phyloP scores from a whole-genome alignment of 2,113 vertebrate genomes.

The Oncorhynchus gorbuscha region DNA sequence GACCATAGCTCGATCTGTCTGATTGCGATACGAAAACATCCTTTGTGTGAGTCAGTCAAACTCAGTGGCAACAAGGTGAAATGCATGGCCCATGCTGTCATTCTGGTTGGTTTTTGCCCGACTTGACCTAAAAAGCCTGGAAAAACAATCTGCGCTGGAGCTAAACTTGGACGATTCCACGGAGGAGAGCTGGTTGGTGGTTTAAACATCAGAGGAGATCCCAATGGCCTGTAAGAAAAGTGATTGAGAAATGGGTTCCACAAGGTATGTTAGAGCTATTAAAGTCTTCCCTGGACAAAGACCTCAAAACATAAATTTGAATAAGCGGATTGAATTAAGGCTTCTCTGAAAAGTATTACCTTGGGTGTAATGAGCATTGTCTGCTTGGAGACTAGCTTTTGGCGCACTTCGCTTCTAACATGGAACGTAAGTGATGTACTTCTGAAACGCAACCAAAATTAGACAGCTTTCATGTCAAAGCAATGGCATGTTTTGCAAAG shows the following conservation, averaged over 20 bases:
- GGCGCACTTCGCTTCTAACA: slow-evolving; percentile 41
- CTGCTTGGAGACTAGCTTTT: slow-evolving; percentile 41
- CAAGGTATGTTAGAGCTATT: slow-evolving; percentile 29
- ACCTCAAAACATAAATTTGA: neutral
- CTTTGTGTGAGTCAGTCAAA: slow-evolving; percentile 41
- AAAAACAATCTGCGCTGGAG: slow-evolving; percentile 33
- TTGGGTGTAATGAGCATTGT: slow-evolving; percentile 23
- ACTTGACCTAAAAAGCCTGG: slow-evolving; percentile 42
- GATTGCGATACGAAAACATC: slow-evolving; percentile 55
- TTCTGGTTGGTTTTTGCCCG: slow-evolving; percentile 24
- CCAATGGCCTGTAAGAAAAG: slow-evolving; percentile 22
- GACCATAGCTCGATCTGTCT: slow-evolving; percentile 37
- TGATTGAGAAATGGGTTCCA: slow-evolving; percentile 19
- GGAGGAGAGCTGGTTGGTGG: neutral
- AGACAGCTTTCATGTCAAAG: slow-evolving; percentile 42
- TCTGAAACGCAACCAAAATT: slow-evolving; percentile 34
- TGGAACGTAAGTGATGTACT: slow-evolving; percentile 34
- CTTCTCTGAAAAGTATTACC: slow-evolving; percentile 33
- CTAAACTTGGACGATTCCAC: slow-evolving; percentile 4
- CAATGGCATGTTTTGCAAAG: slow-evolving; percentile 45
- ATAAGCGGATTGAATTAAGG: slow-evolving; percentile 6
- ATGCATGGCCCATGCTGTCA: slow-evolving; percentile 10
- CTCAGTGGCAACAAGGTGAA: slow-evolving; percentile 37
- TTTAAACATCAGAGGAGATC: slow-evolving; percentile 16
- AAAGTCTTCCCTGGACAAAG: slow-evolving; percentile 32